These are phyloP conservation scores for Lucilia cuprina DNA, from an alignment of 1,140 invertebrate species.

Conservation along the genomic window DNA sequence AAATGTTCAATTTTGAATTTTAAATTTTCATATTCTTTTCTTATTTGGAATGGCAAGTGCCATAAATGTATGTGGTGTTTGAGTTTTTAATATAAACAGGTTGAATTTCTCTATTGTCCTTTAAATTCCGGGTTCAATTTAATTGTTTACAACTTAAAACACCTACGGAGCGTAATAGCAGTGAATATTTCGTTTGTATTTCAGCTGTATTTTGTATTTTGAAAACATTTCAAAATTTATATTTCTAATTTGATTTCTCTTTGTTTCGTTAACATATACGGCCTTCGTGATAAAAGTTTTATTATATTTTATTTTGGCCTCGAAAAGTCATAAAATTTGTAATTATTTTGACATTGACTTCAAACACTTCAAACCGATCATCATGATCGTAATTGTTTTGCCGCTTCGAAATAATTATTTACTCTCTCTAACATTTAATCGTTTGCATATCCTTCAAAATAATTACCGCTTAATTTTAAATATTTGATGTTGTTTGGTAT, in stretches of 20 bases:
- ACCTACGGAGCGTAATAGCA: not conserved
- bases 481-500: not conserved
- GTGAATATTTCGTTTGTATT: not conserved
- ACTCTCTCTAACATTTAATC: not conserved
- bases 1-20: not conserved
- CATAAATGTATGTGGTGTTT: slow-evolving; percentile 22
- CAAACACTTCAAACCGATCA: slow-evolving; percentile 9
- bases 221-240: not conserved
- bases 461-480: not conserved
- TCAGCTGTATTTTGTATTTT: slow-evolving; percentile 14
- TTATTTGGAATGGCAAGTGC: slow-evolving; percentile 20
- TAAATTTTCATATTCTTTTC: not conserved
- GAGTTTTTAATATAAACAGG: not conserved
- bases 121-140: not conserved
- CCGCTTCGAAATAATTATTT: not conserved
- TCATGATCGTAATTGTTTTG: not conserved
- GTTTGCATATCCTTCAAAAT: not conserved
- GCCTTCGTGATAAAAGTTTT: not conserved
- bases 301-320: not conserved
- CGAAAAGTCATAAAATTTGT: slow-evolving; percentile 12
- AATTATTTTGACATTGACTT: slow-evolving; percentile 30
- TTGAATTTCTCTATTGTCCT: not conserved
- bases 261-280: not conserved
- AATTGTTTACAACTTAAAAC: not conserved
- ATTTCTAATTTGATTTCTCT: slow-evolving; percentile 14